Evolutionary conservation across 2,888 invertebrate genomes (phyloP).

Genomic region (Erebia ligea): DNA sequence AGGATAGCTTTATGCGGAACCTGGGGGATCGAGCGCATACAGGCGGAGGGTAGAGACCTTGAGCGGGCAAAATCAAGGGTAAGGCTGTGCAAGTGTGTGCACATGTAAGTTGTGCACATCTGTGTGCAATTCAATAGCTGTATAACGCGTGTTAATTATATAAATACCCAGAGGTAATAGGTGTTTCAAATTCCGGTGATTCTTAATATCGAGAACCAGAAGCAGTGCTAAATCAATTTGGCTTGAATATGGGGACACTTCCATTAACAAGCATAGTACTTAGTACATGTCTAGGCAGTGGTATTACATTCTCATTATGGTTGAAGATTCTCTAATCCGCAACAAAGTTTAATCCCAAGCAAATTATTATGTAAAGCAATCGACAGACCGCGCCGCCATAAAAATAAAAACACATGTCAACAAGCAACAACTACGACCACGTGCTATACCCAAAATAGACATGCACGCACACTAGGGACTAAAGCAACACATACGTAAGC

Average conservation of each 20-base stretch:
- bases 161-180: constrained; percentile 11
- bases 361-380: constrained; percentile 68
- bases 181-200: background rate
- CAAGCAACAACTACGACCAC: constrained; percentile 80
- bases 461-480: constrained; percentile 56
- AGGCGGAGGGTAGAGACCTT: constrained; percentile 80
- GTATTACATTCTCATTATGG: background rate
- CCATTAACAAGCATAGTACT: background rate
- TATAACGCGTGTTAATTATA: constrained; percentile 31
- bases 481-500: constrained; percentile 50
- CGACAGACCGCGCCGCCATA: constrained; percentile 67
- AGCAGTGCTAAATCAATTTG: too few relatives aligned
- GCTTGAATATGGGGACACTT: too few relatives aligned
- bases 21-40: constrained; percentile 60
- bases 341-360: constrained; percentile 35
- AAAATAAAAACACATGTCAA: constrained; percentile 81
- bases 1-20: constrained; percentile 63
- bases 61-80: constrained; percentile 83
- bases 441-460: constrained; percentile 79
- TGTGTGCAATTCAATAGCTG: constrained; percentile 54
- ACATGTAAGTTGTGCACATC: constrained; percentile 52
- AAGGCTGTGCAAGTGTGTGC: constrained; percentile 69
- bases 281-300: background rate
- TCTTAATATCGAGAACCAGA: background rate
- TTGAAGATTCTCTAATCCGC: constrained; percentile 15